Evolutionary conservation across 2,888 invertebrate genomes (phyloP).

Genomic region (Drosophila algonquin): DNA sequence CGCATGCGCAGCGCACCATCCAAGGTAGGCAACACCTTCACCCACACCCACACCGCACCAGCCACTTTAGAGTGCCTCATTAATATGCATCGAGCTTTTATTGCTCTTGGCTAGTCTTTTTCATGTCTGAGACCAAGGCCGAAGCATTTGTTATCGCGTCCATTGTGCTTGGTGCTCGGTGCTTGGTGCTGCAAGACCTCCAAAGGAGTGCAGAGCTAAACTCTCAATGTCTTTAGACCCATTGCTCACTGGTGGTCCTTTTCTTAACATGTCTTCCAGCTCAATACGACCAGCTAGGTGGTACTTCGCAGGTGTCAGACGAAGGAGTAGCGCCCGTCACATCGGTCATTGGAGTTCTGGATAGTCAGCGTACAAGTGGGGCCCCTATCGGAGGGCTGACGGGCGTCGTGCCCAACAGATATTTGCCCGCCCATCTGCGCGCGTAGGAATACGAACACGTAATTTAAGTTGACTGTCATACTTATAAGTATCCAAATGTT

Average conservation of each 20-base stretch:
- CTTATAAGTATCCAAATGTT: conserved; percentile 45
- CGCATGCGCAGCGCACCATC: conserved; percentile 82
- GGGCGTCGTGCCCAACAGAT: conserved; percentile 54
- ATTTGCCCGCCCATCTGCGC: conserved; percentile 71
- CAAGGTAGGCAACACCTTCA: conserved; percentile 77
- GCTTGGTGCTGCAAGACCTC: not conserved
- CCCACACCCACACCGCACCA: not conserved
- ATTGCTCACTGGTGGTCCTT: conserved; percentile 38
- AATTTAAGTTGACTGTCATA: conserved; percentile 49
- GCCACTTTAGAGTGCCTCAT: conserved; percentile 16
- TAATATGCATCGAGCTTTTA: conserved; percentile 30
- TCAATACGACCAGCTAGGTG: conserved; percentile 83
- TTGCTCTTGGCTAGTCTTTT: conserved; percentile 24
- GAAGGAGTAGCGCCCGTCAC: conserved; percentile 83
- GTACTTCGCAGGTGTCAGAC: conserved; percentile 81
- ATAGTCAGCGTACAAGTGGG: conserved; percentile 48
- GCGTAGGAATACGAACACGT: conserved; percentile 35
- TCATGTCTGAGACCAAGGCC: conserved; percentile 41
- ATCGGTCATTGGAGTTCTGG: conserved; percentile 81
- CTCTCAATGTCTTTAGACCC: not conserved
- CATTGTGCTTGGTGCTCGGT: conserved; percentile 1
- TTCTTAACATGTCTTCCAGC: conserved; percentile 63
- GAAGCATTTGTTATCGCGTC: conserved; percentile 49
- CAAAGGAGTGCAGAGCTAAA: conserved; percentile 14
- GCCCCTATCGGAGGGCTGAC: conserved; percentile 22